phyloP scores from a whole-genome alignment of 2,797 vertebrate species.

The Anas bernieri region DNA sequence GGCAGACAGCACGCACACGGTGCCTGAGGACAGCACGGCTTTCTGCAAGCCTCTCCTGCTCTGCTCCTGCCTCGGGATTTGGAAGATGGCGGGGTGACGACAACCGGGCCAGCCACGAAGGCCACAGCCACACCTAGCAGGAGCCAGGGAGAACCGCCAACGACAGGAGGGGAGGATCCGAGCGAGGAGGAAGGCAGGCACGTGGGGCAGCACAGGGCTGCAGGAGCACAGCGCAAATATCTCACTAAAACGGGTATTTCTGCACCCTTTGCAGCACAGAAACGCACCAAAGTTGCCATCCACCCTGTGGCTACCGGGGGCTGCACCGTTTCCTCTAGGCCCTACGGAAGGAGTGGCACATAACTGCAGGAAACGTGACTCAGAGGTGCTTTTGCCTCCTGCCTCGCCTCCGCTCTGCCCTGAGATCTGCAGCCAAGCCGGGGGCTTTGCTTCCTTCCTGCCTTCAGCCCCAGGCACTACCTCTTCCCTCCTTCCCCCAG shows the following conservation, averaged over 20 bases:
- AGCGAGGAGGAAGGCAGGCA: background rate
- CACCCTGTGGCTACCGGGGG: background rate
- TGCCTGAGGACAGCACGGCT: too few species aligned
- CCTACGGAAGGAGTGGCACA: background rate
- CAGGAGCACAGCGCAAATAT: background rate
- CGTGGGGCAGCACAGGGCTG: background rate
- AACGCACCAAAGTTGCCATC: background rate
- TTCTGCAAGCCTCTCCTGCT: background rate
- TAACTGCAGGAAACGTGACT: background rate
- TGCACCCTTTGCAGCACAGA: background rate
- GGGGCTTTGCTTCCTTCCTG: background rate
- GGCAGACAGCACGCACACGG: accelerated
- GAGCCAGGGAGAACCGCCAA: background rate
- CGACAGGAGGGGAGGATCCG: background rate
- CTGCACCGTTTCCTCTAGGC: background rate
- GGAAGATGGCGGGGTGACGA: background rate
- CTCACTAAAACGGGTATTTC: background rate
- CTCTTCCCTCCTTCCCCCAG: background rate
- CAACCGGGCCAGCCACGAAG: background rate
- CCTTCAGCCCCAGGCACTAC: background rate
- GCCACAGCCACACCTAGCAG: background rate
- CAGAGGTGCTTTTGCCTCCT: background rate
- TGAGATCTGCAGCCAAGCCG: background rate
- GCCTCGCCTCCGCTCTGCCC: background rate
- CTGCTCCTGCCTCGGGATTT: background rate